phyloP scores from a whole-genome alignment of 2,888 invertebrate species.

The Torymus aiolomorphi region DNA sequence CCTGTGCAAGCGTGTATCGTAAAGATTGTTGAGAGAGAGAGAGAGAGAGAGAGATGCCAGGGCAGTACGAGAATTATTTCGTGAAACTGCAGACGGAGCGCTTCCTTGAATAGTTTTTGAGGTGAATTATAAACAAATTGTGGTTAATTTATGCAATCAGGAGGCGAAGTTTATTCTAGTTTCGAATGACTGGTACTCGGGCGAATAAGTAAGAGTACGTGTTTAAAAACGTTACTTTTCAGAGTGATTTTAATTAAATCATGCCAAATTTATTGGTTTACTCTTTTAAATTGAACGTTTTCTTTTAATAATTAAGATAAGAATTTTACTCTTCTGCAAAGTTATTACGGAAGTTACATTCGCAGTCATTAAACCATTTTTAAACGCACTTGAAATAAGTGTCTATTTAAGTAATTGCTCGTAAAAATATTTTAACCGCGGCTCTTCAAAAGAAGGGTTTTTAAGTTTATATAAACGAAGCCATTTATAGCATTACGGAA shows the following conservation, averaged over 20 bases:
- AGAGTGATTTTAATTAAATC: too few species aligned
- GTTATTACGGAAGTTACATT: not conserved
- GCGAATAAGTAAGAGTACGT: too few species aligned
- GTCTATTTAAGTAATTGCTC: constrained; percentile 7
- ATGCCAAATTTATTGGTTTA: too few species aligned
- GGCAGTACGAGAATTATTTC: constrained; percentile 5
- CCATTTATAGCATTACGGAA: not conserved
- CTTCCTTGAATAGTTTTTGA: not conserved
- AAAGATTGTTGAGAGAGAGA: constrained; percentile 2
- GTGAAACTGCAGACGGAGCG: not conserved
- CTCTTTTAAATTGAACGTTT: too few species aligned
- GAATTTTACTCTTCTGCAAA: not conserved
- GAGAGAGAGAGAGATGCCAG: not conserved
- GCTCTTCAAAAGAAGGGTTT: not conserved
- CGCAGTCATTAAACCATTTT: not conserved
- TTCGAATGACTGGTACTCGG: too few species aligned
- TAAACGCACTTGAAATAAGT: constrained; percentile 5
- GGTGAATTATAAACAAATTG: not conserved
- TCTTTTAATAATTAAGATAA: not conserved
- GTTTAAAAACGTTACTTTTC: too few species aligned
- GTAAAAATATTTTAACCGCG: not conserved
- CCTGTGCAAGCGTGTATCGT: constrained; percentile 17
- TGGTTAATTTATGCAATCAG: not conserved
- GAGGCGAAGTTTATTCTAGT: too few species aligned
- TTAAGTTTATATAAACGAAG: not conserved